A percentile compares a stretch with the other conserved stretches of the same genome.
phyloP scores from a whole-genome alignment of 2,797 vertebrate species.

The Anguilla pacifica region DNA sequence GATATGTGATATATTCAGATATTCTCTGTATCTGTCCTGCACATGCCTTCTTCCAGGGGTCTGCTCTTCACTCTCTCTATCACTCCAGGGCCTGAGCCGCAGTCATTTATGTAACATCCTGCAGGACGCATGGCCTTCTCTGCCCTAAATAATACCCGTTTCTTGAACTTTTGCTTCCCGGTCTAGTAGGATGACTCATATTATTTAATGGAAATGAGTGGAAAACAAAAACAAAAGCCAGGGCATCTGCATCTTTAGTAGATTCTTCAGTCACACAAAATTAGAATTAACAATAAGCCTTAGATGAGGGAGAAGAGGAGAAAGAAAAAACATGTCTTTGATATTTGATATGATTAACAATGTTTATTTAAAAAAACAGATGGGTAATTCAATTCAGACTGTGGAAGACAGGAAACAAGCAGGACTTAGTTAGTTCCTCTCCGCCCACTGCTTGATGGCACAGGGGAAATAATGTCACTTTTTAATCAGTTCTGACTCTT shows the following conservation, averaged over 20 bases:
- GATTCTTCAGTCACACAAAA: not conserved
- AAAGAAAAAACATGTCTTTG: not conserved
- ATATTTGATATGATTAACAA: slow-evolving; percentile 3
- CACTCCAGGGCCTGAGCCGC: not conserved
- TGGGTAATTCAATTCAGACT: not conserved
- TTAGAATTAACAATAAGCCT: not conserved
- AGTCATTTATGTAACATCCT: not conserved
- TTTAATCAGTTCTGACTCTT: not conserved
- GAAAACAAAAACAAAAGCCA: not conserved
- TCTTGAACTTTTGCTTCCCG: not conserved
- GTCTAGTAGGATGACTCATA: not conserved
- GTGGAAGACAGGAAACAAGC: not conserved
- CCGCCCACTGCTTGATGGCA: not conserved
- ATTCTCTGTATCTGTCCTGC: not conserved
- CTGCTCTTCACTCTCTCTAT: not conserved
- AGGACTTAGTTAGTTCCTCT: not conserved
- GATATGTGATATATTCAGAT: not conserved
- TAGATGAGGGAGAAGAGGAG: not conserved
- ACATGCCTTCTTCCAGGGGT: not conserved
- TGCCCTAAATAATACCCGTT: not conserved
- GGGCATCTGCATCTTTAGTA: not conserved
- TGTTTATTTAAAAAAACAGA: not conserved
- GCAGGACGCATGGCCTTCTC: not conserved
- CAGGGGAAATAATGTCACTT: not conserved
- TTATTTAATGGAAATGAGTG: not conserved